These are phyloP conservation scores for Dendronephthya gigantea DNA, from an alignment of 64 coral and sea anemone species.

Conservation along the genomic window DNA sequence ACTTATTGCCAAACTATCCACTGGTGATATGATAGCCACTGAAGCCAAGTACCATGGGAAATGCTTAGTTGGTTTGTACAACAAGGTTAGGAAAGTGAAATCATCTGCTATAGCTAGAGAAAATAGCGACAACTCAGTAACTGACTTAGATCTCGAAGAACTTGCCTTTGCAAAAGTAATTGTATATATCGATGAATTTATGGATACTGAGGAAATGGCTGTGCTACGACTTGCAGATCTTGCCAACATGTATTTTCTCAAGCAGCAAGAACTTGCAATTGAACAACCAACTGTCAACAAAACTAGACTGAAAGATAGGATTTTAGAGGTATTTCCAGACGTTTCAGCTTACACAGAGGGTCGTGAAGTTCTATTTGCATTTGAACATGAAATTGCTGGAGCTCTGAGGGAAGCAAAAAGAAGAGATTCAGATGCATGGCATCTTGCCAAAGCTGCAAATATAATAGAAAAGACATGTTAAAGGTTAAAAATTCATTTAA, in stretches of 20 bases:
- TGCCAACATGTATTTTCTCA: conserved; percentile 20
- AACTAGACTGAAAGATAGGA: conserved; percentile 35
- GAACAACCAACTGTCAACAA: conserved; percentile 22
- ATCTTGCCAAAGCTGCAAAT: conserved; percentile 39
- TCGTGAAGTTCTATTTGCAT: conserved; percentile 6
- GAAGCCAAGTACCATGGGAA: conserved; percentile 38
- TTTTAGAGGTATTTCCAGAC: conserved; percentile 39
- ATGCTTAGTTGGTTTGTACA: conserved; percentile 47
- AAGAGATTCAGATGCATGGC: conserved; percentile 22
- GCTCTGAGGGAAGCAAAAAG: conserved; percentile 22
- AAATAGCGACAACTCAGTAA: neutral
- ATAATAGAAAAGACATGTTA: conserved; percentile 23
- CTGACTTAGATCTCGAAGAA: conserved; percentile 22
- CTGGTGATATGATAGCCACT: conserved; percentile 55
- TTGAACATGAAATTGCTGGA: conserved; percentile 38
- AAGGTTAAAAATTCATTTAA: conserved; percentile 25
- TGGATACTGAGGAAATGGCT: conserved; percentile 30
- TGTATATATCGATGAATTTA: conserved; percentile 42
- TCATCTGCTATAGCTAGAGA: conserved; percentile 10
- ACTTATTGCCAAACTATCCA: conserved; percentile 49
- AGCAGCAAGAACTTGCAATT: conserved; percentile 13
- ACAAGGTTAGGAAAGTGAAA: conserved; percentile 22
- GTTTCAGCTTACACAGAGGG: conserved; percentile 20
- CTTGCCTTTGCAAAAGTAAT: conserved; percentile 53
- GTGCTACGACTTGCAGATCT: conserved; percentile 34